These are phyloP conservation scores for Rhagonycha lutea DNA, from an alignment of 2,888 invertebrate genomes.

Conservation along the genomic window DNA sequence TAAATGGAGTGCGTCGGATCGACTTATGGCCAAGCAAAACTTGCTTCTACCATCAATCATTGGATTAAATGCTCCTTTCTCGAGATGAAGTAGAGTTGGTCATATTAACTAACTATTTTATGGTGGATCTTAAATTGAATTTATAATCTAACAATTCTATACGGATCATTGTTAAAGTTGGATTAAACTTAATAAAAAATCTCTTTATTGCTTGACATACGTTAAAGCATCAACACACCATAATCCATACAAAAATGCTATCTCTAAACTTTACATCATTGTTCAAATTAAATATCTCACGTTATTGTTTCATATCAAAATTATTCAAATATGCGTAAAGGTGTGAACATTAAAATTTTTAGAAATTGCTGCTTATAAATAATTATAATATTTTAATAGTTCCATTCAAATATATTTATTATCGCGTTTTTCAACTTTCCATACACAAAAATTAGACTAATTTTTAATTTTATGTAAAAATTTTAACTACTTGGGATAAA, in stretches of 20 bases:
- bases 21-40: constrained; percentile 50
- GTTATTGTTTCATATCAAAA: neutral
- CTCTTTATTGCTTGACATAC: neutral
- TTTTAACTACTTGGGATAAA: too few species aligned
- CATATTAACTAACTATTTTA: constrained; percentile 50
- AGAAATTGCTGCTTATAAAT: neutral
- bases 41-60: constrained; percentile 50
- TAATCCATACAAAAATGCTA: neutral
- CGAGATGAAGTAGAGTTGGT: constrained; percentile 45
- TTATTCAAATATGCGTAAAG: neutral
- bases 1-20: constrained; percentile 56
- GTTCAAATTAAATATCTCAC: neutral
- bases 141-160: constrained; percentile 33
- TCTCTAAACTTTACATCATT: neutral
- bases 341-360: neutral
- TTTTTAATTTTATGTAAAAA: too few species aligned
- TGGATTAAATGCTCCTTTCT: constrained; percentile 50
- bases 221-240: neutral
- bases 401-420: neutral
- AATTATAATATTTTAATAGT: neutral
- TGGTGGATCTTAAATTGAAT: constrained; percentile 43
- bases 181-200: constrained; percentile 19
- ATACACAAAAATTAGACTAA: too few species aligned
- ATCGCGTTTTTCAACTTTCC: neutral
- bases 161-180: constrained; percentile 17